phyloP scores from a whole-genome alignment of 2,113 vertebrate species.

The Baryphthengus martii region DNA sequence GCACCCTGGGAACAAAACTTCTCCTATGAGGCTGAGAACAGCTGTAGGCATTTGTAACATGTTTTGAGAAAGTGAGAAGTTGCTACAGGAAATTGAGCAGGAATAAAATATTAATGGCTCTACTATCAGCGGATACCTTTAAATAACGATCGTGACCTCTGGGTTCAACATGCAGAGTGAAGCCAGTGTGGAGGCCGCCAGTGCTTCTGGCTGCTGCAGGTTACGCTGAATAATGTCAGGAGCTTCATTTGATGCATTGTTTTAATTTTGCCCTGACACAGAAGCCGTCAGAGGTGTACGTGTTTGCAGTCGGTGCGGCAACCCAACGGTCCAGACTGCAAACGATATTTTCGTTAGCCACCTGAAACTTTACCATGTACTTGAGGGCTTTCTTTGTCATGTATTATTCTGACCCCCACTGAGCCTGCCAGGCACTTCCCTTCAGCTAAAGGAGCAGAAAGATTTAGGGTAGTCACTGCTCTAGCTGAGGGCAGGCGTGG shows the following conservation, averaged over 20 bases:
- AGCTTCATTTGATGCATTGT: constrained; percentile 1
- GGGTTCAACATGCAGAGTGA: neutral
- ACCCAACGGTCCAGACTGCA: fast-evolving
- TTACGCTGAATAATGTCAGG: neutral
- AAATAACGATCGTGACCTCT: neutral
- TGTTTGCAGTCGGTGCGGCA: neutral
- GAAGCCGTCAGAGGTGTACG: neutral
- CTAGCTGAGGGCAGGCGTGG: neutral
- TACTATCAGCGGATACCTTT: neutral
- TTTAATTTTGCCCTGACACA: neutral
- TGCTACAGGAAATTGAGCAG: neutral
- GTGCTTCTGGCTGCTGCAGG: neutral
- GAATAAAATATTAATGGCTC: neutral
- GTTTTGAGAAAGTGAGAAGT: neutral
- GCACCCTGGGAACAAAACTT: neutral
- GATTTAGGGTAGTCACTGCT: neutral
- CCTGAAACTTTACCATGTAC: neutral
- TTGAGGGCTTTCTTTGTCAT: neutral
- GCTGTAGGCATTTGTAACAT: neutral
- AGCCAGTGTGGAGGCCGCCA: neutral
- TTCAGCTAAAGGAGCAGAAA: neutral
- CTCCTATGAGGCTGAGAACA: neutral
- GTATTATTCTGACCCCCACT: neutral
- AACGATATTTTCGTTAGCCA: neutral
- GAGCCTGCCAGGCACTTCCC: neutral